Evolutionary conservation across 2,113 vertebrate species (phyloP).

Genomic region (Nicator chloris): DNA sequence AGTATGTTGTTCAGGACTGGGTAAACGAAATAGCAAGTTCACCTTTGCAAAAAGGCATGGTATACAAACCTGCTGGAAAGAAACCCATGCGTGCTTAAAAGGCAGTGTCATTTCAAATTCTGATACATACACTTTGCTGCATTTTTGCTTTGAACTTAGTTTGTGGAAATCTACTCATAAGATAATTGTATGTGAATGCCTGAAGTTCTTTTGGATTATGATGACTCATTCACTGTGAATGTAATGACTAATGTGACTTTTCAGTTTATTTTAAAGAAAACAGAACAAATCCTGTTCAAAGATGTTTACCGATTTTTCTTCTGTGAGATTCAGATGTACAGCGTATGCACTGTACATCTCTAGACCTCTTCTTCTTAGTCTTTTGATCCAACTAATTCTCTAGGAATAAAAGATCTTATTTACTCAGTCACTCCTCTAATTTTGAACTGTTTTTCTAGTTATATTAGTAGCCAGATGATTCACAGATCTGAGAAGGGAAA

Average conservation of each 20-base stretch:
- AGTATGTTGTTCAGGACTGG: not conserved
- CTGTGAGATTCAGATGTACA: not conserved
- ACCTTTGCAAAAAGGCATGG: not conserved
- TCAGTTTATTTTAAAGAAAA: constrained; percentile 24
- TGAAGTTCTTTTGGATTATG: not conserved
- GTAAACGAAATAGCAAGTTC: not conserved
- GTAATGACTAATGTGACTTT: constrained; percentile 22
- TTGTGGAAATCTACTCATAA: not conserved
- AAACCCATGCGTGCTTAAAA: not conserved
- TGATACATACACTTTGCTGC: not conserved
- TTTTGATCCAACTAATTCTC: not conserved
- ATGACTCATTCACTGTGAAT: not conserved
- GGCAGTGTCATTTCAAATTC: not conserved
- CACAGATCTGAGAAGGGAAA: not conserved
- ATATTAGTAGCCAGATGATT: not conserved
- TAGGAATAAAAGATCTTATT: not conserved
- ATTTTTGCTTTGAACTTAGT: not conserved
- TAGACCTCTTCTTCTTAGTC: not conserved
- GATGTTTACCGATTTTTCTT: not conserved
- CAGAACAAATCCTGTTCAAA: not conserved
- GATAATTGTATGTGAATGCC: not conserved
- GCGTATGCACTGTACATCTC: not conserved
- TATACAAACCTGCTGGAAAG: not conserved
- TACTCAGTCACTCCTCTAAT: not conserved
- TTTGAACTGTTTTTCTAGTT: not conserved